Percentiles rank a stretch among this genome's conserved stretches.
Conservation (phyloP, 35 echinoderm and acorn worm genomes). For the Heliocidaris tuberculata region DNA sequence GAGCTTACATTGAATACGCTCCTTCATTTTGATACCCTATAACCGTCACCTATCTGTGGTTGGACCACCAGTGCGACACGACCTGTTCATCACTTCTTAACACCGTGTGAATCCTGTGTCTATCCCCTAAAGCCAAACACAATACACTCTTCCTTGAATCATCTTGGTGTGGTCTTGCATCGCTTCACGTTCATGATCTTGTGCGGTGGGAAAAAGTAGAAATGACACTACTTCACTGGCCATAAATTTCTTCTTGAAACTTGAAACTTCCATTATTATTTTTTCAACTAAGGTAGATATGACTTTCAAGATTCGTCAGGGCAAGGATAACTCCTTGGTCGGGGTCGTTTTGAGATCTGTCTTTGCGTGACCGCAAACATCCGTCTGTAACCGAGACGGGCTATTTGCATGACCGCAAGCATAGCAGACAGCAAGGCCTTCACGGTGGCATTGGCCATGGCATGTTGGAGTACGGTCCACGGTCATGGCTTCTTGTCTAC, state of each 20-base stretch:
- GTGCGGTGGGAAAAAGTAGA: no score
- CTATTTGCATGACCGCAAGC: neutral
- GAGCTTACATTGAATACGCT: neutral
- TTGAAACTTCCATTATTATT: neutral
- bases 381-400: neutral
- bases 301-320: neutral
- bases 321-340: no score
- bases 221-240: neutral
- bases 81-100: neutral
- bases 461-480: neutral
- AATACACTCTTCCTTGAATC: neutral
- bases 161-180: neutral
- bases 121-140: neutral
- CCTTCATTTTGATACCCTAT: neutral
- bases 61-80: neutral
- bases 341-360: neutral
- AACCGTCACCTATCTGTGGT: neutral
- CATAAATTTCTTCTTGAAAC: neutral
- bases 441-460: neutral
- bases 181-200: neutral
- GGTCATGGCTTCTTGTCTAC: neutral
- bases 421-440: conserved; percentile 1
- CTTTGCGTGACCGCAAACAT: conserved; percentile 14
- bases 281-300: neutral
- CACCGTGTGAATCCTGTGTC: conserved; percentile 1